A percentile compares a stretch with the other conserved stretches of the same genome.
phyloP scores from a whole-genome alignment of 1,140 invertebrate species.

The Camponotus vicinus region DNA sequence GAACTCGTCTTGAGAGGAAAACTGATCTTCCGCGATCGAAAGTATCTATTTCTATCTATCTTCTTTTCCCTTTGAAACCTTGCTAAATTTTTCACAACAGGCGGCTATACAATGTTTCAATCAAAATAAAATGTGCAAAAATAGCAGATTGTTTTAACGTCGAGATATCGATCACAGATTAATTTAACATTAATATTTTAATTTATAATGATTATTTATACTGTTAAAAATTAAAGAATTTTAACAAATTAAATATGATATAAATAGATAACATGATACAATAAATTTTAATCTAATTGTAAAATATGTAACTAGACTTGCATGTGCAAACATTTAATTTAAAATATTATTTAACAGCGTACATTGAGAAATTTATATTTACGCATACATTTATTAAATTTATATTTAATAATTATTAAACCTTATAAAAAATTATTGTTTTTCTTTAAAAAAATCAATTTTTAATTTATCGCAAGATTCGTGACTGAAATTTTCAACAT shows the following conservation, averaged over 20 bases:
- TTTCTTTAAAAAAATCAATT: neutral
- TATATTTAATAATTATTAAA: conserved; percentile 2
- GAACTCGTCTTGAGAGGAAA: conserved; percentile 21
- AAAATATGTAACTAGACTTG: neutral
- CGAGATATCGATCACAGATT: neutral
- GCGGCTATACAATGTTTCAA: neutral
- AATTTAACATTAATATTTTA: neutral
- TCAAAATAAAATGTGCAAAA: neutral
- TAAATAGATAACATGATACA: neutral
- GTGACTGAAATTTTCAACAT: conserved; percentile 11
- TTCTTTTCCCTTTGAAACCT: neutral
- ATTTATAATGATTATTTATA: neutral
- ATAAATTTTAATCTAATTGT: neutral
- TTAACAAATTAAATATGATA: neutral
- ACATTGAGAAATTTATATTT: neutral
- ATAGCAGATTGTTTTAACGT: neutral
- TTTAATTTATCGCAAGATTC: neutral
- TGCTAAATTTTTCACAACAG: conserved; percentile 35
- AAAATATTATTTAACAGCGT: neutral
- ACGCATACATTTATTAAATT: no score
- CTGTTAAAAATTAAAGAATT: neutral
- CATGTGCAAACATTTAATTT: neutral
- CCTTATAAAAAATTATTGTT: neutral
- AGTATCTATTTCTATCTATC: conserved; percentile 31
- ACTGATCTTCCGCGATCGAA: conserved; percentile 15